Percentiles rank a stretch among this genome's conserved stretches.
phyloP scores from a whole-genome alignment of 2,113 vertebrate genomes.

The Hymenochirus boettgeri region DNA sequence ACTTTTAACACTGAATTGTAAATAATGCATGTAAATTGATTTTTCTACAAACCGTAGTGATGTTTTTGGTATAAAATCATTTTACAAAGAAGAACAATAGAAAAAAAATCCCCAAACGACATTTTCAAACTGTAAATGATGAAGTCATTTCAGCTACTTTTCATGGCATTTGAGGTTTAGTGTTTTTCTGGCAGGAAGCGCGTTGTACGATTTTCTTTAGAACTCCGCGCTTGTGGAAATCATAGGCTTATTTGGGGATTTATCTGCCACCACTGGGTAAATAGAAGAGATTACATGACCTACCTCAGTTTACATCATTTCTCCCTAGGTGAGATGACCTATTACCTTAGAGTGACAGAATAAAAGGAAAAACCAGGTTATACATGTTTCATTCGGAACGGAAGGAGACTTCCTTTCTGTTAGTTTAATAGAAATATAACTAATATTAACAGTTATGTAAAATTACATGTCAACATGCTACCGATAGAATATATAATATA shows the following conservation, averaged over 20 bases:
- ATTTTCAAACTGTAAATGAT: background rate
- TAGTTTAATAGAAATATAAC: too few species aligned
- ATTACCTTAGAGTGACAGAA: conserved; percentile 42
- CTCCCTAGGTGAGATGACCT: conserved; percentile 40
- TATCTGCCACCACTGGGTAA: conserved; percentile 41
- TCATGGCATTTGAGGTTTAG: conserved; percentile 7
- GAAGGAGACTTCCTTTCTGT: conserved; percentile 16
- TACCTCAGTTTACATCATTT: conserved; percentile 41
- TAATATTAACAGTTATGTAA: too few species aligned
- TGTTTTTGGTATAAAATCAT: background rate
- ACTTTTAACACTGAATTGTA: too few species aligned
- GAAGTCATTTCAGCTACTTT: conserved; percentile 1
- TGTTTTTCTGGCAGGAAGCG: conserved; percentile 21
- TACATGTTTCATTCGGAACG: conserved; percentile 15
- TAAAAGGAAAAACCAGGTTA: conserved; percentile 19
- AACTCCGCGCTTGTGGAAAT: conserved; percentile 34
- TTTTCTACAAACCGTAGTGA: too few species aligned
- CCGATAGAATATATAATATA: too few species aligned
- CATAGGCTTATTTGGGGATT: conserved; percentile 42
- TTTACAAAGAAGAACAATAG: background rate
- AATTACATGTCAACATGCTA: too few species aligned
- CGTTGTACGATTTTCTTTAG: conserved; percentile 27
- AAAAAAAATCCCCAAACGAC: background rate
- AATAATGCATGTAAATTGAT: too few species aligned
- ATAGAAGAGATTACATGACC: conserved; percentile 43